phyloP scores from a whole-genome alignment of 2,797 vertebrate species.

The Garrulus glandarius region DNA sequence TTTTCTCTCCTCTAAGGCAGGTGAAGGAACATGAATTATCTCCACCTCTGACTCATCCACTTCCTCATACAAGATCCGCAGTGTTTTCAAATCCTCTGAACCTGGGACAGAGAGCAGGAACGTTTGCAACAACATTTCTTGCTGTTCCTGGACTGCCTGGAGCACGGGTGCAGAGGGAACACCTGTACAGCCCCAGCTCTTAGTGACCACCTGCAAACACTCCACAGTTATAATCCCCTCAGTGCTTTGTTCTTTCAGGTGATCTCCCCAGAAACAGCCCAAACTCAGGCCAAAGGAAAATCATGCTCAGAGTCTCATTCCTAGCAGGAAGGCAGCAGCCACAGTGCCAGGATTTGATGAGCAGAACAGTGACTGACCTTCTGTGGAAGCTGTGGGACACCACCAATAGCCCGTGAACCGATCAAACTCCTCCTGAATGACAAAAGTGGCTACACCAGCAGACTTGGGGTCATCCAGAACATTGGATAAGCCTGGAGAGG shows the following conservation, averaged over 20 bases:
- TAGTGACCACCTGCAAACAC: background rate
- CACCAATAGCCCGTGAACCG: constrained; percentile 98
- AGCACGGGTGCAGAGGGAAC: background rate
- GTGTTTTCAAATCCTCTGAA: constrained; percentile 81
- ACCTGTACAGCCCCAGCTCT: background rate
- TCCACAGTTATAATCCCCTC: background rate
- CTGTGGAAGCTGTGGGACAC: constrained; percentile 84
- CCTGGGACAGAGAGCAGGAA: constrained; percentile 65
- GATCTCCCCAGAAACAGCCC: background rate
- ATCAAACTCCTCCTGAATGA: constrained; percentile 98
- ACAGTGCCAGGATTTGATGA: background rate
- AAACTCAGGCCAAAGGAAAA: background rate
- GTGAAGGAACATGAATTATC: constrained; percentile 95
- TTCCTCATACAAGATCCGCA: constrained; percentile 92
- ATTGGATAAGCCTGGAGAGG: constrained; percentile 83
- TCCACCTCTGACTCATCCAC: constrained; percentile 97
- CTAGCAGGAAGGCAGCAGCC: background rate
- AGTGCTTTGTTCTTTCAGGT: background rate
- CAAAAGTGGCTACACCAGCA: constrained; percentile 95
- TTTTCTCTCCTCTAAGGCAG: constrained; percentile 93
- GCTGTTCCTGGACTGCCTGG: background rate
- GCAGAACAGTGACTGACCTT: constrained; percentile 82
- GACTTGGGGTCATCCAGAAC: constrained; percentile 94
- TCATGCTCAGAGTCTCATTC: background rate
- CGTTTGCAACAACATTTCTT: background rate